A percentile compares a stretch with the other conserved stretches of the same genome.
Evolutionary conservation across 1,140 invertebrate species (phyloP).

Genomic region (Xylocopa sonorina): DNA sequence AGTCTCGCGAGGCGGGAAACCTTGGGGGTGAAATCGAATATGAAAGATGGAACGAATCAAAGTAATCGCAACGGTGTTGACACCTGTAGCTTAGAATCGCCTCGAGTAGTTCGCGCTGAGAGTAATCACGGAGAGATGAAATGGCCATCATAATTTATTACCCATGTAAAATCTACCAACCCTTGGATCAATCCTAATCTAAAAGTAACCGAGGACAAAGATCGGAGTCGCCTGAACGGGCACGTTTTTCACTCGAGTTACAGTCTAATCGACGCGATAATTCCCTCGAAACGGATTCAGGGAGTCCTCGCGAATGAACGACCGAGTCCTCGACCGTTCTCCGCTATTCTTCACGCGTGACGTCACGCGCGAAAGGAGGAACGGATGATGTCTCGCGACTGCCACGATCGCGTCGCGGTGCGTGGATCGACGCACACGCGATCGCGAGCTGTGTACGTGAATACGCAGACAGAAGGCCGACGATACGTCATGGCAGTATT

Average conservation of each 20-base stretch:
- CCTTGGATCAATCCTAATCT: not conserved
- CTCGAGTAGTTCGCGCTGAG: no score
- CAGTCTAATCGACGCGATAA: not conserved
- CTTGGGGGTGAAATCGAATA: no score
- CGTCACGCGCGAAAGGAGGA: slow-evolving; percentile 40
- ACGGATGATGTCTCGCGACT: slow-evolving; percentile 46
- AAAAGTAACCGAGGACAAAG: not conserved
- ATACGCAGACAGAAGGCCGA: slow-evolving; percentile 60
- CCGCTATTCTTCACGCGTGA: slow-evolving; percentile 32
- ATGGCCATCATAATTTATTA: no score
- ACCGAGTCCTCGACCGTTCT: not conserved
- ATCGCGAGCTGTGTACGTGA: slow-evolving; percentile 7
- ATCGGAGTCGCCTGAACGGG: not conserved
- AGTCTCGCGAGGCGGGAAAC: no score
- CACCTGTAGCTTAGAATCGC: not conserved
- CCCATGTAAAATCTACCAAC: not conserved
- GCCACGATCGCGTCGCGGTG: slow-evolving; percentile 2
- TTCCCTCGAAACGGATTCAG: no score
- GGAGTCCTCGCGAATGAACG: not conserved
- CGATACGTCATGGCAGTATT: slow-evolving; percentile 79
- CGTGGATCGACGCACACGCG: slow-evolving; percentile 2
- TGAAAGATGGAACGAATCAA: no score
- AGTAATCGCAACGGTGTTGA: not conserved
- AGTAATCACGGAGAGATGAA: no score
- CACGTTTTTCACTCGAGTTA: not conserved